Evolutionary conservation across 2,888 invertebrate species (phyloP).

Genomic region (Lomographa bimaculata): DNA sequence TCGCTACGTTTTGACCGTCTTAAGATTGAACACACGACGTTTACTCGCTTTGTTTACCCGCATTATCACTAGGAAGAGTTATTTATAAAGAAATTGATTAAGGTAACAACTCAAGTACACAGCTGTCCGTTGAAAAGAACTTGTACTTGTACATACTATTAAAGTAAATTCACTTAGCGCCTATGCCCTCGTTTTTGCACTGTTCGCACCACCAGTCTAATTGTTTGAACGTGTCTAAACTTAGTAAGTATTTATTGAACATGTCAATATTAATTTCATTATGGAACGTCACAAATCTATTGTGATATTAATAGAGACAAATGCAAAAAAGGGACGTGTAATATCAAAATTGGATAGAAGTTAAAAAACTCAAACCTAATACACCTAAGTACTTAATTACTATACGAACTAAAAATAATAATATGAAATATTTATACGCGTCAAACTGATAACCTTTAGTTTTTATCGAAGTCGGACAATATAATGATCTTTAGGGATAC

Average conservation of each 20-base stretch:
- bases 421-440: too few species aligned
- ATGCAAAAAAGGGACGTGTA: too few species aligned
- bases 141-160: conserved; percentile 11
- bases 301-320: too few species aligned
- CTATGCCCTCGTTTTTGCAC: conserved; percentile 23
- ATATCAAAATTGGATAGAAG: too few species aligned
- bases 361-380: too few species aligned
- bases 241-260: conserved; percentile 22
- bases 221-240: conserved; percentile 38
- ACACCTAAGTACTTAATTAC: too few species aligned
- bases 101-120: conserved; percentile 23
- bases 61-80: conserved; percentile 26
- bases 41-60: conserved; percentile 17
- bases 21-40: conserved; percentile 26
- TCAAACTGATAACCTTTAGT: too few species aligned
- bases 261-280: conserved; percentile 6
- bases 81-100: conserved; percentile 29
- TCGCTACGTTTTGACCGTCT: conserved; percentile 25
- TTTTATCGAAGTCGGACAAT: too few species aligned
- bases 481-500: too few species aligned
- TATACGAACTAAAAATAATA: too few species aligned
- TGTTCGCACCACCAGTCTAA: conserved; percentile 39
- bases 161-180: conserved; percentile 39
- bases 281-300: conserved; percentile 12
- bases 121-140: conserved; percentile 3